Evolutionary conservation across 2,113 vertebrate species (phyloP).

Genomic region (Cettia cetti): DNA sequence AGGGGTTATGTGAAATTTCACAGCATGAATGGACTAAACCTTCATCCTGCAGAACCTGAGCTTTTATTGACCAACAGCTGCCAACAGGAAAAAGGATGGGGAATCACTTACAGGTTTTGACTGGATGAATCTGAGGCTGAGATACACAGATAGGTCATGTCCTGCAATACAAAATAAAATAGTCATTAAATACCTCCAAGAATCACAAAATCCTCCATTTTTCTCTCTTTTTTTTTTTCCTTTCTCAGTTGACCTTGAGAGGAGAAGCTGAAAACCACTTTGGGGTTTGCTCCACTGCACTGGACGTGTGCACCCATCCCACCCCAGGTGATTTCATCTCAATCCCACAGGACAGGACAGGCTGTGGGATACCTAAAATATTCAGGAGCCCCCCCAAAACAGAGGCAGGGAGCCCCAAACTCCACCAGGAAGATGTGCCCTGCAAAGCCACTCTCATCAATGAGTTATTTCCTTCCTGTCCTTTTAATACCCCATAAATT

Average conservation of each 20-base stretch:
- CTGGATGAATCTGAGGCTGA: constrained; percentile 82
- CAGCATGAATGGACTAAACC: not conserved
- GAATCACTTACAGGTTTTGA: constrained; percentile 83
- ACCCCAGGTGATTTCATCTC: fast-evolving
- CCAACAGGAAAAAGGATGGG: not conserved
- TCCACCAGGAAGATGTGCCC: not conserved
- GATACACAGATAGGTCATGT: constrained; percentile 87
- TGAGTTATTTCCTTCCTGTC: not conserved
- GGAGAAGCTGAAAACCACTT: not conserved
- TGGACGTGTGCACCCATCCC: not conserved
- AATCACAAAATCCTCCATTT: not conserved
- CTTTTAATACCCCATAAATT: constrained; percentile 18
- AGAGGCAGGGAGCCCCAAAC: not conserved
- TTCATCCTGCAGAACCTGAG: not conserved
- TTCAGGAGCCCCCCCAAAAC: not conserved
- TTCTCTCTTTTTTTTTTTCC: not conserved
- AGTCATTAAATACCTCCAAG: not conserved
- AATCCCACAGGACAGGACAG: not conserved
- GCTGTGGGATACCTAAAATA: fast-evolving
- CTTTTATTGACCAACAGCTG: not conserved
- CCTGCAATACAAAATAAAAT: constrained; percentile 61
- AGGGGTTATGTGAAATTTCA: not conserved
- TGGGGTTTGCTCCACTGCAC: fast-evolving
- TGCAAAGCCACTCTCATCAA: not conserved
- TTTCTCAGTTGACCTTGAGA: not conserved